A percentile compares a stretch with the other conserved stretches of the same genome.
Evolutionary conservation across 2,888 invertebrate genomes (phyloP).

Genomic region (Lepidonotus clava): DNA sequence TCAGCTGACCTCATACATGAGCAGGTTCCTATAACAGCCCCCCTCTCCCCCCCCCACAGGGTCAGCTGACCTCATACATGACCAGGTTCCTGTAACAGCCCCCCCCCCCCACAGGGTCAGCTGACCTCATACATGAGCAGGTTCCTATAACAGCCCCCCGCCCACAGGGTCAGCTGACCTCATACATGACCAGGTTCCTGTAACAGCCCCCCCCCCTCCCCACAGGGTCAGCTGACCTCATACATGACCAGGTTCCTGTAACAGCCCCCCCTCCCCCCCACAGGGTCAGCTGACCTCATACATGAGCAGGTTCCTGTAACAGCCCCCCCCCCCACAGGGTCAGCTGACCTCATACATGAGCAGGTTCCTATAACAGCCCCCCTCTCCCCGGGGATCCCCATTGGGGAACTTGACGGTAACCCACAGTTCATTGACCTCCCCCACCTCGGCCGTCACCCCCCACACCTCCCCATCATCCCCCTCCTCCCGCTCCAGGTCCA

Average conservation of each 20-base stretch:
- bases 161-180: too few species aligned
- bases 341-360: not conserved
- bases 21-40: not conserved
- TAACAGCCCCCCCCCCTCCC: too few species aligned
- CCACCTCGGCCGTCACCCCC: not conserved
- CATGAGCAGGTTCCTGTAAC: not conserved
- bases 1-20: not conserved
- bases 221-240: not conserved
- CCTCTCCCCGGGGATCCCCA: not conserved
- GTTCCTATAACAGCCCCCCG: not conserved
- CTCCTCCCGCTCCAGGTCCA: not conserved
- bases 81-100: too few species aligned
- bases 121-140: not conserved
- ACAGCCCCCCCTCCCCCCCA: too few species aligned
- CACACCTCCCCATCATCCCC: not conserved
- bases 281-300: not conserved
- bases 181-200: too few species aligned
- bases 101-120: too few species aligned
- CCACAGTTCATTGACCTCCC: conserved; percentile 9
- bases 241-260: not conserved
- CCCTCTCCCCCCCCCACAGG: not conserved
- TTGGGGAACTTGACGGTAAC: conserved; percentile 5
- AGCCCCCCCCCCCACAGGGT: too few species aligned
- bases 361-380: not conserved
- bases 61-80: too few species aligned